Evolutionary conservation across 1,140 invertebrate species (phyloP).

Genomic region (Sarcophaga bullata): DNA sequence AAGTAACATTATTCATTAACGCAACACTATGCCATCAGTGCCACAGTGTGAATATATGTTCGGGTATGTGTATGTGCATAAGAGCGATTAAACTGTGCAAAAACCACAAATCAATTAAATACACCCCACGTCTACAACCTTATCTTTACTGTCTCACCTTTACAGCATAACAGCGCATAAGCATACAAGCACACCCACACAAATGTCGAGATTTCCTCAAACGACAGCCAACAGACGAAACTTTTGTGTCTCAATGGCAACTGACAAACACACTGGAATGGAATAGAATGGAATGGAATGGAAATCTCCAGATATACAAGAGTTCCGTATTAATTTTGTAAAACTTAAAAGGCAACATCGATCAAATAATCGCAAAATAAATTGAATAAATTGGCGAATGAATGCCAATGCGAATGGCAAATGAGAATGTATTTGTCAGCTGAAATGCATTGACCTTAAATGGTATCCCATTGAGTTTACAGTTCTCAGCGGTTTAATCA

Average conservation of each 20-base stretch:
- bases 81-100: constrained; percentile 7
- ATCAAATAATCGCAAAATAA: not conserved
- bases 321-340: not conserved
- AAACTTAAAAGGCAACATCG: not conserved
- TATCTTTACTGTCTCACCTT: too few relatives aligned
- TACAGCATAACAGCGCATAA: too few relatives aligned
- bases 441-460: too few relatives aligned
- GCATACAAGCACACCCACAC: not conserved
- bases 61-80: not conserved
- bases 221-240: not conserved
- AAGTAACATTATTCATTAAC: constrained; percentile 35
- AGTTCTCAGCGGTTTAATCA: not conserved
- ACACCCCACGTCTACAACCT: not conserved
- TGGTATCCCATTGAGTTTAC: too few relatives aligned
- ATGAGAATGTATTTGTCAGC: not conserved
- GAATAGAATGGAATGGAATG: not conserved
- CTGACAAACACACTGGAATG: not conserved
- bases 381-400: constrained; percentile 12
- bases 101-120: constrained; percentile 18
- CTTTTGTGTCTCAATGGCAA: not conserved
- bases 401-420: not conserved
- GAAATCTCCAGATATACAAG: not conserved
- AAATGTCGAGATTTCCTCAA: not conserved
- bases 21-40: constrained; percentile 7
- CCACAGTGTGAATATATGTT: not conserved